Conservation (phyloP, 1,140 invertebrate genomes). For the Arctopsyche grandis region DNA sequence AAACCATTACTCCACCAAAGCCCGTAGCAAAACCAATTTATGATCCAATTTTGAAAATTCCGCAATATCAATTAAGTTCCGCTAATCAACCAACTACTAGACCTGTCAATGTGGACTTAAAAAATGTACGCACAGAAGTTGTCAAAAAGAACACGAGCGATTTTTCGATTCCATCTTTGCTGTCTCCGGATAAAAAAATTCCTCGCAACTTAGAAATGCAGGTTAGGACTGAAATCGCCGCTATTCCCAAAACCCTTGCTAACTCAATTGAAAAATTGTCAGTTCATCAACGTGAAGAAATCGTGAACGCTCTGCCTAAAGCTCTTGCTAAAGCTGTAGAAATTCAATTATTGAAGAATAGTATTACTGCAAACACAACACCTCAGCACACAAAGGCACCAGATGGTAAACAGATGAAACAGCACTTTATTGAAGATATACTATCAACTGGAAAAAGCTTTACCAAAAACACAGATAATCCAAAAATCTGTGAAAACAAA, state of each 20-base stretch:
- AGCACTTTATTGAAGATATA: slow-evolving; percentile 26
- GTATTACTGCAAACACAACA: background rate
- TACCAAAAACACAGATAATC: background rate
- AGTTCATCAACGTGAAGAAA: slow-evolving; percentile 39
- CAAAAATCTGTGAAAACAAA: background rate
- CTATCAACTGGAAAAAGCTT: background rate
- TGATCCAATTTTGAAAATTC: slow-evolving; percentile 51
- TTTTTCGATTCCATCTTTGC: slow-evolving; percentile 40
- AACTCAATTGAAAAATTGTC: slow-evolving; percentile 44
- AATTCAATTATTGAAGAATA: slow-evolving; percentile 37
- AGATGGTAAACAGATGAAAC: slow-evolving; percentile 5
- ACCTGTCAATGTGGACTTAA: background rate
- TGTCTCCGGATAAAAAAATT: slow-evolving; percentile 36
- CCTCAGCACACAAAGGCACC: background rate
- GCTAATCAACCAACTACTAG: background rate
- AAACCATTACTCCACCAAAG: slow-evolving; percentile 9
- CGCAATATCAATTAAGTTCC: slow-evolving; percentile 41
- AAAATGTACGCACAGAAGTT: background rate
- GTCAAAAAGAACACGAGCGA: slow-evolving; percentile 36
- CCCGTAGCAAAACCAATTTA: slow-evolving; percentile 43
- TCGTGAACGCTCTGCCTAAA: slow-evolving; percentile 44
- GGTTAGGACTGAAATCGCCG: slow-evolving; percentile 34
- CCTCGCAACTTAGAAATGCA: background rate
- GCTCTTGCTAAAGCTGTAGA: slow-evolving; percentile 41
- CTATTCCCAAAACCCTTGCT: slow-evolving; percentile 28